A percentile compares a stretch with the other conserved stretches of the same genome.
These are phyloP conservation scores for Stegophylla sp. DNA, from an alignment of 2,888 invertebrate genomes.

Conservation along the genomic window DNA sequence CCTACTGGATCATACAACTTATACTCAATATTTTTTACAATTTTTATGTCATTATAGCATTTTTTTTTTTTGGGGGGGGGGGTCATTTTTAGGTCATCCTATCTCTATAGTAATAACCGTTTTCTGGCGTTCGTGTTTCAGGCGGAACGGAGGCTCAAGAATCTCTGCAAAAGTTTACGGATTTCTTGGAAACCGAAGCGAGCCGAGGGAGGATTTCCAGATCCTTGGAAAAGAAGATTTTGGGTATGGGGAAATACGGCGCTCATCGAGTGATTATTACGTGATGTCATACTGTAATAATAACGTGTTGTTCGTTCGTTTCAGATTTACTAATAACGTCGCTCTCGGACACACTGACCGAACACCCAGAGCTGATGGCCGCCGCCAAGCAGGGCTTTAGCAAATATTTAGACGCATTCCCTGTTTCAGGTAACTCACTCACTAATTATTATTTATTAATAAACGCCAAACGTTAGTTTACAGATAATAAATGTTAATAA, in stretches of 20 bases:
- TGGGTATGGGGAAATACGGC: conserved; percentile 68
- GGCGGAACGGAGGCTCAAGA: conserved; percentile 75
- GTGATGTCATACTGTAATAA: neutral
- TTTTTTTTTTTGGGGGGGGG: no score
- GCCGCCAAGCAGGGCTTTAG: conserved; percentile 69
- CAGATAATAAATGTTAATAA: no score
- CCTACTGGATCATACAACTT: no score
- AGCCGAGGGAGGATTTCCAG: conserved; percentile 77
- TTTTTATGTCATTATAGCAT: no score
- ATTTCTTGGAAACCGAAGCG: conserved; percentile 77
- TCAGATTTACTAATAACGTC: conserved; percentile 79
- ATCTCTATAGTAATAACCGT: no score
- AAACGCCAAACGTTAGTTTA: no score
- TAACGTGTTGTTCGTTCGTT: conserved; percentile 61
- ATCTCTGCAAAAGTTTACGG: conserved; percentile 77
- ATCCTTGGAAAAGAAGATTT: conserved; percentile 78
- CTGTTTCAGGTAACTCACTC: conserved; percentile 2
- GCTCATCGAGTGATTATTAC: neutral
- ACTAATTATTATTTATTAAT: neutral
- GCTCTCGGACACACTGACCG: conserved; percentile 75
- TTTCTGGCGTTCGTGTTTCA: conserved; percentile 60
- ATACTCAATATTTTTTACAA: no score
- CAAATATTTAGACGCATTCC: conserved; percentile 60
- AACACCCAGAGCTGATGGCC: conserved; percentile 74
- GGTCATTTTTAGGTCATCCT: no score